Evolutionary conservation across 2,888 invertebrate species (phyloP).

Genomic region (Caprella mutica): DNA sequence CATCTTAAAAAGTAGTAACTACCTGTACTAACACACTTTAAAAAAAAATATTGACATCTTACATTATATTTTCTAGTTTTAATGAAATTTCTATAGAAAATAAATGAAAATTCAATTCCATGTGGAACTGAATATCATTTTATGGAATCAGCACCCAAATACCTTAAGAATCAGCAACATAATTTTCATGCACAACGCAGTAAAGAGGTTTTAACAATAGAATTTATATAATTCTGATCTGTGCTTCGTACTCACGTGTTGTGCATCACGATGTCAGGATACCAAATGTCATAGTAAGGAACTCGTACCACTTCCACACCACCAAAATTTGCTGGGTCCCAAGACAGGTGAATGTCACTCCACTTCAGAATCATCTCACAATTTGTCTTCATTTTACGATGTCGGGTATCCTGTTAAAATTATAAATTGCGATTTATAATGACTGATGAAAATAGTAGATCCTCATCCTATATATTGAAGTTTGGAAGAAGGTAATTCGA

Average conservation of each 20-base stretch:
- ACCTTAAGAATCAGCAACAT: no score
- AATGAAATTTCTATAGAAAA: neutral
- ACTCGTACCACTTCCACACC: conserved; percentile 15
- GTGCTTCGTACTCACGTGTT: conserved; percentile 21
- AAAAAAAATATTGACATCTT: no score
- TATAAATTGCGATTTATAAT: no score
- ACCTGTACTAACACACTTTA: no score
- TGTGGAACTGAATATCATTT: neutral
- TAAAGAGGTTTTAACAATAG: neutral
- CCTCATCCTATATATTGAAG: neutral
- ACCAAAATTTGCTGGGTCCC: conserved; percentile 19
- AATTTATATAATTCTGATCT: neutral
- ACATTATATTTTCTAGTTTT: no score
- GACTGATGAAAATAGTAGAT: no score
- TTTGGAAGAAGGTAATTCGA: neutral
- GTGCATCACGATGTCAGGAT: conserved; percentile 25
- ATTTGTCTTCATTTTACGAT: conserved; percentile 22
- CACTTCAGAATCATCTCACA: conserved; percentile 30
- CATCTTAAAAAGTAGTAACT: no score
- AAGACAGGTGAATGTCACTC: conserved; percentile 20
- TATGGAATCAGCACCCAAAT: no score
- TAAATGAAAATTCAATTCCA: neutral
- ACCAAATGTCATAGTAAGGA: conserved; percentile 21
- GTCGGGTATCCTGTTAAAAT: conserved; percentile 14
- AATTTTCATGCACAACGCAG: neutral